Conservation (phyloP, 2,113 vertebrate species). For the Brachionichthys hirsutus region DNA sequence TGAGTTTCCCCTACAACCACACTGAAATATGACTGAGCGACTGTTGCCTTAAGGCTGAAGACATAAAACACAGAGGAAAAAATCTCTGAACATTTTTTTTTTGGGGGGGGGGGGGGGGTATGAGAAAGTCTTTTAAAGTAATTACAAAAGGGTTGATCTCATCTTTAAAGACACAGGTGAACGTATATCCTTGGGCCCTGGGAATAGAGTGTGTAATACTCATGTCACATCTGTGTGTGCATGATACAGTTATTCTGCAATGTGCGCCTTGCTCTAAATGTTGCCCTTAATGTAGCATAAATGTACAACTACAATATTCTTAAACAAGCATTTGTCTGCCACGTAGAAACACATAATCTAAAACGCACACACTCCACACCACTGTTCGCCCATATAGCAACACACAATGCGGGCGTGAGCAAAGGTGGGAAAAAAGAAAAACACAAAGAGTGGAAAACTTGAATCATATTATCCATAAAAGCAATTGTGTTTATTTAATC, state of each 20-base stretch:
- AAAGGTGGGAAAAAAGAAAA: conserved; percentile 5
- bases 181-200: conserved; percentile 19
- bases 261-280: too few relatives aligned
- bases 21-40: conserved; percentile 53
- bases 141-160: conserved; percentile 29
- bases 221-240: conserved; percentile 4
- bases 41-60: conserved; percentile 34
- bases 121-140: conserved; percentile 8
- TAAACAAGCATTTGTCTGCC: too few relatives aligned
- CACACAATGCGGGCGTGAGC: conserved; percentile 22
- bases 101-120: conserved; percentile 1
- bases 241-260: neutral
- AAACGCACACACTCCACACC: conserved; percentile 3
- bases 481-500: conserved; percentile 34
- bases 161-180: conserved; percentile 9
- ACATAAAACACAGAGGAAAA: conserved; percentile 21
- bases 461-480: conserved; percentile 19
- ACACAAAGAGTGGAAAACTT: conserved; percentile 7
- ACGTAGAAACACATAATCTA: conserved; percentile 10
- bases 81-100: conserved; percentile 31
- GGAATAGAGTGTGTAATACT: conserved; percentile 14
- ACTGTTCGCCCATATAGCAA: conserved; percentile 3
- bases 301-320: too few relatives aligned
- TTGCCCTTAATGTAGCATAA: too few relatives aligned
- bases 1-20: conserved; percentile 50